Base-by-base conservation (phyloP, 2,888 invertebrate species). In the Imbricaverruca yamaguchii region DNA sequence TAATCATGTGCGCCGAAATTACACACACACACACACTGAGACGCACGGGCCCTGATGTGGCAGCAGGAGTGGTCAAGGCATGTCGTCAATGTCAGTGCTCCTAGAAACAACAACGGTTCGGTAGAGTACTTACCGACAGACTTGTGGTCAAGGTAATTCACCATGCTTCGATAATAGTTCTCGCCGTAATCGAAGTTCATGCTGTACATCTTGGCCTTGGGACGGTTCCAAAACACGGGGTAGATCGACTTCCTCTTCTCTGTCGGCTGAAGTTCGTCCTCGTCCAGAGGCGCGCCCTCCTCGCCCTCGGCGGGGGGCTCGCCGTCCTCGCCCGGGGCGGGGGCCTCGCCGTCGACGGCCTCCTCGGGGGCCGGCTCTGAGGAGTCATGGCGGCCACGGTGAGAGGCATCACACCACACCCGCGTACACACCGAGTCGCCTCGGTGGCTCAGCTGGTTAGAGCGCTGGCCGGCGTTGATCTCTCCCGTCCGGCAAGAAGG, bases 101-200 rank as follows among this genome's bases (percentile, higher is more conserved):
- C 39, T 39, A 39, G 39, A 39, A 39, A 39, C 39, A 39, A 39
- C 39, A 39, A 39, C 39, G 39, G 39, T 39, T 39, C 39, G 39
- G 39, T 39, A 39, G 39, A 39, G 23, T 67, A 74, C 74, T 74
- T 23, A 78, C 78, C 0, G n/a, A 13, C 1, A 23, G 56, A 23
- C 15, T 57, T 78, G n/a, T 11, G 11, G 23, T 78, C 57, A 3
- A 78, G 78, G 57, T 78, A 78, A 25, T 56, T 23, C 21, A 78
- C 23, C 78, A 78, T 78, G 57, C 15, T 57, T n/a, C 78, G n/a
- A 15, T 78, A 78, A 57, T 78, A 78, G 23, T 56, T 78, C 57
- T 78, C 78, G n/a, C 78, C 78, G 23, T 78, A 78, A 57, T 78
- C 78, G 78, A 78, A 78, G 78, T 78, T 78, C 56, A 78, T 78